A percentile compares a stretch with the other conserved stretches of the same genome.
phyloP scores from a whole-genome alignment of 1,140 invertebrate genomes.

The Caenorhabditis brenneri region DNA sequence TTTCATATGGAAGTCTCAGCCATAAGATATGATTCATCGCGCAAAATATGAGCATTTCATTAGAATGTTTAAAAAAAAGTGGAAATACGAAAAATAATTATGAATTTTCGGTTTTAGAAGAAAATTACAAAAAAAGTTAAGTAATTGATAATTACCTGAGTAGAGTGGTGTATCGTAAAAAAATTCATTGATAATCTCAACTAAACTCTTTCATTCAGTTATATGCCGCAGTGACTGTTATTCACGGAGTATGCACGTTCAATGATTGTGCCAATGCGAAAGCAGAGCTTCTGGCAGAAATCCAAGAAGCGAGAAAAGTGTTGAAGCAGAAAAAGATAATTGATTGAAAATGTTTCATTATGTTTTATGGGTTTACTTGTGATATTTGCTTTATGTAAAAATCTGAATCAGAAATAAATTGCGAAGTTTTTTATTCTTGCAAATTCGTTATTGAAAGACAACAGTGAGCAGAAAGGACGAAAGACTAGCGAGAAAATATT shows the following conservation, averaged over 20 bases:
- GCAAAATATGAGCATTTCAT: too few species aligned
- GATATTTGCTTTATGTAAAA: conserved; percentile 19
- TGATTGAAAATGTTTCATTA: too few species aligned
- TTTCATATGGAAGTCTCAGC: too few species aligned
- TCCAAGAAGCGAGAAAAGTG: conserved; percentile 52
- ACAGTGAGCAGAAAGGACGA: conserved; percentile 1
- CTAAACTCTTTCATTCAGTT: conserved; percentile 41
- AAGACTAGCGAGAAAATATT: not conserved
- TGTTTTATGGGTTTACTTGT: conserved; percentile 5
- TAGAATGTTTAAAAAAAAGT: too few species aligned
- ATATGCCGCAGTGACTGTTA: conserved; percentile 49
- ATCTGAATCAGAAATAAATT: not conserved
- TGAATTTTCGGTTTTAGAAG: too few species aligned
- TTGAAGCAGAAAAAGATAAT: conserved; percentile 39
- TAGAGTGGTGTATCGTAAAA: too few species aligned
- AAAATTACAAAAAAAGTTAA: too few species aligned
- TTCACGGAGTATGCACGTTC: conserved; percentile 57
- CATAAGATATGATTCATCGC: too few species aligned
- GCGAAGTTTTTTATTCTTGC: not conserved
- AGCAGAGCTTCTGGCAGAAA: conserved; percentile 52
- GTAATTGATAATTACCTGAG: too few species aligned
- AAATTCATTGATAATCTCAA: too few species aligned
- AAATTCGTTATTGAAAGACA: not conserved
- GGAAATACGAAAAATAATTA: too few species aligned
- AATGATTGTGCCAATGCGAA: conserved; percentile 54